phyloP scores from a whole-genome alignment of 2,888 invertebrate genomes.

The Pecten maximus region DNA sequence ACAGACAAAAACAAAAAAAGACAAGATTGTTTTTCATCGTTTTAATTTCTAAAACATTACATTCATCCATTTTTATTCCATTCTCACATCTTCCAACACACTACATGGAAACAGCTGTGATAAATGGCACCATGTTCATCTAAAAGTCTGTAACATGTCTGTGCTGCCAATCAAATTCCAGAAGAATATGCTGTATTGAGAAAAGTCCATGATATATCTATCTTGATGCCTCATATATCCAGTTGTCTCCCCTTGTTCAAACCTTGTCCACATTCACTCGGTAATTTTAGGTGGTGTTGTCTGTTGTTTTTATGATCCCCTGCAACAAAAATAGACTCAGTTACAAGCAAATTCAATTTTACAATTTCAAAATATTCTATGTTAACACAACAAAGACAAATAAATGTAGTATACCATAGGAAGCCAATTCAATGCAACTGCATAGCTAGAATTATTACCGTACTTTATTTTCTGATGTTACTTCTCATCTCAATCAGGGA shows the following conservation, averaged over 20 bases:
- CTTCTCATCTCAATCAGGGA: too few species aligned
- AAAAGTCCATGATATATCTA: background rate
- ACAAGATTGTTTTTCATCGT: background rate
- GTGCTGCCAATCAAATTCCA: background rate
- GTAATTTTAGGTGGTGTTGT: background rate
- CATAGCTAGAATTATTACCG: too few species aligned
- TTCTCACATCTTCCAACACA: background rate
- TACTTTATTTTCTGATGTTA: too few species aligned
- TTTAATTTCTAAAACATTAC: constrained; percentile 6
- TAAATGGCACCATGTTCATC: background rate
- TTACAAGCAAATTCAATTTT: background rate
- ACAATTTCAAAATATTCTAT: too few species aligned
- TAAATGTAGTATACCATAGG: too few species aligned
- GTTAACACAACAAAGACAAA: too few species aligned
- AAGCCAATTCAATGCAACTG: too few species aligned
- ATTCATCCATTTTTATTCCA: background rate
- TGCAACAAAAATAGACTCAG: background rate
- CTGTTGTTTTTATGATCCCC: background rate
- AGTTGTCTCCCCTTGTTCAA: constrained; percentile 24
- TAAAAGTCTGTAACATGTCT: background rate
- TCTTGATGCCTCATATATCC: background rate
- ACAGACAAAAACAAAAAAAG: too few species aligned
- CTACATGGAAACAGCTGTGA: background rate
- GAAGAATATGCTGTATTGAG: background rate
- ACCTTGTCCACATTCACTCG: background rate